Base-by-base conservation (phyloP, 2,888 invertebrate species). In the Embidobia sp. region DNA sequence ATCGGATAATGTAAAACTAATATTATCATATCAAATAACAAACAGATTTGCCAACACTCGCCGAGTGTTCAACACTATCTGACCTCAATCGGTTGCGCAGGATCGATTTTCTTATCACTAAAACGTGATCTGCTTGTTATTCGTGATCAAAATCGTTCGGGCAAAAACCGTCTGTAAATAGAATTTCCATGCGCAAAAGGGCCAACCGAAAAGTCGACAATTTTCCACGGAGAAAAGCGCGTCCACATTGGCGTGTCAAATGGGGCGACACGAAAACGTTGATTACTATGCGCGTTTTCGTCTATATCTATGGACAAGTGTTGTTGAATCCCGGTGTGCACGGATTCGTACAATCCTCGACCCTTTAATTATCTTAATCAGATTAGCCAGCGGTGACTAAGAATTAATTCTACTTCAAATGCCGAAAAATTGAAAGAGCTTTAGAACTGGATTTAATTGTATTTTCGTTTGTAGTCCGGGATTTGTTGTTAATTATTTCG, bases 51-150 rank as follows among this genome's bases (percentile, higher is more conserved):
- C 19, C 5, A 15, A 49, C 10, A 18, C 11, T 33, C 18, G 1
- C 19, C 10, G 18, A 51, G 5, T 13, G 35, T 33, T 51, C 4
- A 51, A 51, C 35, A 31, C 31, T 53, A 53, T 53, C 53, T 53
- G 35, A 37, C 27, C 53, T 37, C 53, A 53, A 53, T 53, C 48
- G n/a, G n/a, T 31, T 37, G 19, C 6, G 6, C 1, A 1, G 13
- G 16, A 31, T 48, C 31, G 18, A 48, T 31, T 48, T 29, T 18
- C 48, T 48, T 31, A 48, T 31, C 48, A 8, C 8, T 18, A 5
- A 18, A 48, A 48, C 16, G 8, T 15, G 29, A 46, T 15, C 15
- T 48, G 13, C n/a, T 2, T 3, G 29, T 46, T 22, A 46, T 15
- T 27, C 15, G 15, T 48, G 42, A 44, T 44, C 6, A 22, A 44